Conservation (phyloP, 2,888 invertebrate species). For the Hydrotaea diabolus region DNA sequence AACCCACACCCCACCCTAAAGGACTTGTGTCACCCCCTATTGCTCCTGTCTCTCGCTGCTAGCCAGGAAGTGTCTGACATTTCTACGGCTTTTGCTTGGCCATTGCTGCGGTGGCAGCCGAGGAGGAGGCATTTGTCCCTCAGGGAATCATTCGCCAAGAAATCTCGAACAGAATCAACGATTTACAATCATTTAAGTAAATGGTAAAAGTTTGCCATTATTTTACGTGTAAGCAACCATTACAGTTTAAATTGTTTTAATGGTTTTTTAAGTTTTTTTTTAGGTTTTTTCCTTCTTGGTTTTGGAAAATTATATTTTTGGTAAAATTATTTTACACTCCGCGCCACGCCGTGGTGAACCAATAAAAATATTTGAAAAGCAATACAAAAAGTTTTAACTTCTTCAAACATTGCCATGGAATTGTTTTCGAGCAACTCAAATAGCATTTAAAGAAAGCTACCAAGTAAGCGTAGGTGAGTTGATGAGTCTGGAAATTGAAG, state of each 20-base stretch:
- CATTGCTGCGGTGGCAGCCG: conserved; percentile 34
- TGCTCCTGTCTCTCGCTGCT: conserved; percentile 1
- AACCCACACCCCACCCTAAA: conserved; percentile 22
- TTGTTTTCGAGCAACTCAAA: conserved; percentile 68
- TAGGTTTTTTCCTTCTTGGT: conserved; percentile 54
- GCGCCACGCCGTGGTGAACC: conserved; percentile 42
- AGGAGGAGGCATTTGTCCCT: conserved; percentile 66
- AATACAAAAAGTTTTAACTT: conserved; percentile 56
- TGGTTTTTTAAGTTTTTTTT: conserved; percentile 76
- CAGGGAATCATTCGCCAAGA: conserved; percentile 68
- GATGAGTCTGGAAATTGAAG: neutral
- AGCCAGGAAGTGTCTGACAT: conserved; percentile 38
- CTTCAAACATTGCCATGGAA: conserved; percentile 34
- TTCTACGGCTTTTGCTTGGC: conserved; percentile 50
- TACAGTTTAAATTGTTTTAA: conserved; percentile 81
- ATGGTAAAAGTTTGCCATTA: conserved; percentile 71
- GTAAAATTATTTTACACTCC: conserved; percentile 68
- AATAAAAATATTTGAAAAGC: conserved; percentile 68
- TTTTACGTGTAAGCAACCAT: conserved; percentile 73
- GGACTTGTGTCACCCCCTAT: neutral
- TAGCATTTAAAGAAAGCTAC: conserved; percentile 70
- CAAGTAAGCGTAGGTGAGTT: neutral
- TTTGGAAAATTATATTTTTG: conserved; percentile 10
- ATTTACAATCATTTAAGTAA: conserved; percentile 74
- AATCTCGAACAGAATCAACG: conserved; percentile 73